These are phyloP conservation scores for Xiphophorus hellerii DNA, from an alignment of 2,113 vertebrate genomes.

Conservation along the genomic window DNA sequence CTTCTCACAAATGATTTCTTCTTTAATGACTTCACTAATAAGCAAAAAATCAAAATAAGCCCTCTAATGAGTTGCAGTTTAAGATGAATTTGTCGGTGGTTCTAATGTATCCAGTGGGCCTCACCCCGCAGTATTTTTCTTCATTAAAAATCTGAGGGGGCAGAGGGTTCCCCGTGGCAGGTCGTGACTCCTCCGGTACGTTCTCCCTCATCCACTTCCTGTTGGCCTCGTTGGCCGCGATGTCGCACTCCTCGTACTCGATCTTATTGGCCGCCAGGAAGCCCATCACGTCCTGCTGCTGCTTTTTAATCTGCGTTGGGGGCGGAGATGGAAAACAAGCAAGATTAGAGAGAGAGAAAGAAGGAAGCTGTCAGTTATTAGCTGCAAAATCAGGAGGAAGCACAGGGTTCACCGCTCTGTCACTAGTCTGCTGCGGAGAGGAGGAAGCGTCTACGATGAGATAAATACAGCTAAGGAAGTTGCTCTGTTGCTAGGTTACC, in stretches of 20 bases:
- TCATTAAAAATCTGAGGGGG: conserved; percentile 97
- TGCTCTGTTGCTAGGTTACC: conserved; percentile 46
- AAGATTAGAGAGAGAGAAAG: too few relatives aligned
- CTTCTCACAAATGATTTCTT: too few relatives aligned
- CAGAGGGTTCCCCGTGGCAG: conserved; percentile 88
- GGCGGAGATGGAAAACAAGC: conserved; percentile 16
- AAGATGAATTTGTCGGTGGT: background rate
- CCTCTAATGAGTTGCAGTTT: background rate
- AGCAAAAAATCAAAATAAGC: background rate
- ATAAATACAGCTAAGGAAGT: conserved; percentile 5
- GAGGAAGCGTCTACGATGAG: conserved; percentile 24
- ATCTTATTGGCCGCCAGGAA: conserved; percentile 96
- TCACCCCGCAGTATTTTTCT: conserved; percentile 92
- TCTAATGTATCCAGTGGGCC: conserved; percentile 13
- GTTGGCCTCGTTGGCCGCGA: conserved; percentile 92
- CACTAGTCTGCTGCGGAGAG: conserved; percentile 19
- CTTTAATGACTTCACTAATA: too few relatives aligned
- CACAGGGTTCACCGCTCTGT: conserved; percentile 23
- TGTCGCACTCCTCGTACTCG: conserved; percentile 93
- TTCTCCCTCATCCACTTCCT: conserved; percentile 98
- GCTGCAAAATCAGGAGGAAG: conserved; percentile 32
- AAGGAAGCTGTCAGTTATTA: conserved; percentile 53
- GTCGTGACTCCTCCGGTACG: conserved; percentile 87
- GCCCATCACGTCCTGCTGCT: conserved; percentile 94
- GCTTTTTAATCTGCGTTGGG: conserved; percentile 91